Evolutionary conservation across 2,113 vertebrate genomes (phyloP), one percentile per base, ranked within the genome.

Genomic region (Atherinomorus stipes): DNA sequence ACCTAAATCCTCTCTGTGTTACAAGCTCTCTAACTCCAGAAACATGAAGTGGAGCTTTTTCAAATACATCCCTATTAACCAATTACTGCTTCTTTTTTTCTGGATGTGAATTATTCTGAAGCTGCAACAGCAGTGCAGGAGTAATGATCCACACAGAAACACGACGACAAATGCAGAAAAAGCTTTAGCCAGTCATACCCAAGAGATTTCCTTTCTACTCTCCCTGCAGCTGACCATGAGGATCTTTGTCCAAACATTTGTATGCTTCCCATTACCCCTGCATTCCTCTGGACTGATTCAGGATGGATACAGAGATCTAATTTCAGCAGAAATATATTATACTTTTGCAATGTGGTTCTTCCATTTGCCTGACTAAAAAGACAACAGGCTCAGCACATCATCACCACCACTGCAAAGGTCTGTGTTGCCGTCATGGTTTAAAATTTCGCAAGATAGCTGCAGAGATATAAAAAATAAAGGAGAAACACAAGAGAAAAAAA

Each of bases 1-100:
- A 80, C 58, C 78, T 69, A 58, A 86, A 72, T 78, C 71, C 73
- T 62, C 70, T 40, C 22, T 10, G 64, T 70, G 69, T 56, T 64
- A 15, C 51, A 61, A 72, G 25, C 64, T 42, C 54, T 53, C 28
- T 50, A 34, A 54, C 67, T 71, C 64, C 28, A 34, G n/a, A 44
- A 18, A 37, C 66, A 49, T 31, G 10, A 59, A 77, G 54, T 7
- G n/a, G 19, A 59, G 16, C 71, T 23, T 9, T 44, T 62, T 62
- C 37, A 49, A 63, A 80, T 22, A 54, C n/a, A 50, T 31, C 47
- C n/a, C 42, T 28, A 22, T 28, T 25, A 56, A 21, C 2, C 34
- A 18, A 13, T 25, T 21, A 0, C 11, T 49, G 23, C 61, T 16
- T 50, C 38, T 10, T 70, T 47, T 21, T 34, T 34, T 34, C 31